Conservation (phyloP, 2,797 vertebrate genomes). For the Eremophila alpestris region DNA sequence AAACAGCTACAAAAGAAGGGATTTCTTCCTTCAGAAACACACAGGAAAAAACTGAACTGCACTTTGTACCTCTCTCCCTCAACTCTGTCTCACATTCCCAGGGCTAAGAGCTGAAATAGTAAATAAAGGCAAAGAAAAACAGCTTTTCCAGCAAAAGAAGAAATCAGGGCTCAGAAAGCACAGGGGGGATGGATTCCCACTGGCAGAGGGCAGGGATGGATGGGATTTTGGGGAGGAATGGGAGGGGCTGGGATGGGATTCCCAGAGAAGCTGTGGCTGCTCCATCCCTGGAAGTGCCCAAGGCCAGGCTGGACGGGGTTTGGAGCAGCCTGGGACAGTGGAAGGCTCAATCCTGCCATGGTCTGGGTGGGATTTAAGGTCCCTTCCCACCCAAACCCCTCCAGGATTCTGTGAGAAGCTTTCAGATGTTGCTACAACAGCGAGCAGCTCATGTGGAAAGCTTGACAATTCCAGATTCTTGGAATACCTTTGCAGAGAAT, state of each 20-base stretch:
- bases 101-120: conserved; percentile 9
- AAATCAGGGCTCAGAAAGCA: conserved; percentile 16
- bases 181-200: not conserved
- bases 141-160: conserved; percentile 16
- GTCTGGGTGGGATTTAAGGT: not conserved
- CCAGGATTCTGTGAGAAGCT: not conserved
- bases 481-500: not conserved
- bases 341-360: not conserved
- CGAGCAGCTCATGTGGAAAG: not conserved
- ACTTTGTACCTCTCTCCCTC: not conserved
- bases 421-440: not conserved
- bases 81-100: not conserved
- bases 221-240: not conserved
- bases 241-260: not conserved
- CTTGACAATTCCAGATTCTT: not conserved
- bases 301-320: not conserved
- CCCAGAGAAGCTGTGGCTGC: not conserved
- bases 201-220: not conserved
- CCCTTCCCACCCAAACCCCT: not conserved
- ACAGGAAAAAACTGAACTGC: not conserved
- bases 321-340: not conserved
- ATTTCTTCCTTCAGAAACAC: not conserved
- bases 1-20: not conserved
- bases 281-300: not conserved
- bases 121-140: not conserved